Percentiles rank a stretch among this genome's conserved stretches.
Evolutionary conservation across 2,797 vertebrate genomes (phyloP).

Genomic region (Cetoscarus ocellatus): DNA sequence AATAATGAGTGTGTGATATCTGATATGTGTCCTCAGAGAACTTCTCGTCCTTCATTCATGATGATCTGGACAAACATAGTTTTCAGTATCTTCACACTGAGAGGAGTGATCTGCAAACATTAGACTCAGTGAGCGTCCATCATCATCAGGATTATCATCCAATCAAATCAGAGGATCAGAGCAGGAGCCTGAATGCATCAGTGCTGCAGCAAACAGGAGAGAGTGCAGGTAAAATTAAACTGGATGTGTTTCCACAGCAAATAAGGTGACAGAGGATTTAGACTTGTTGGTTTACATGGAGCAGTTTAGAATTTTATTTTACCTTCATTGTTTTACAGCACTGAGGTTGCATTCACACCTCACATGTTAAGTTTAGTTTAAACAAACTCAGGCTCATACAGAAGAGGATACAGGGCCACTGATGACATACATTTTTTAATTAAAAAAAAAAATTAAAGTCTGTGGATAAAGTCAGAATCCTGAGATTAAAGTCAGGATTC

Average conservation of each 20-base stretch:
- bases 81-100: slow-evolving; percentile 34
- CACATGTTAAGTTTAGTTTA: too few species aligned
- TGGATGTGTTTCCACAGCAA: background rate
- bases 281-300: too few species aligned
- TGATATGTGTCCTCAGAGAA: slow-evolving; percentile 36
- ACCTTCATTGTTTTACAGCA: too few species aligned
- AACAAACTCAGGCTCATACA: too few species aligned
- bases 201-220: slow-evolving; percentile 18
- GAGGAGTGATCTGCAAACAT: slow-evolving; percentile 31
- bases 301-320: too few species aligned
- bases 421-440: too few species aligned
- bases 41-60: slow-evolving; percentile 32
- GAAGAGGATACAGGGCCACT: too few species aligned
- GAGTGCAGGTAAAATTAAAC: slow-evolving; percentile 30
- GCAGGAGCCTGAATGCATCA: slow-evolving; percentile 9
- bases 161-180: slow-evolving; percentile 28
- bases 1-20: background rate
- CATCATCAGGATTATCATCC: slow-evolving; percentile 45
- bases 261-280: too few species aligned
- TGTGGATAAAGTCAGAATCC: too few species aligned
- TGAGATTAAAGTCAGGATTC: too few species aligned
- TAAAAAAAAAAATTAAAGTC: too few species aligned
- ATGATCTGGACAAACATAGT: slow-evolving; percentile 34
- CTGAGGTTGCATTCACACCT: too few species aligned
- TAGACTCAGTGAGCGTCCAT: slow-evolving; percentile 36